Percentiles rank a stretch among this genome's conserved stretches.
Conservation (phyloP, 2,797 vertebrate genomes). For the Xiphophorus birchmanni region DNA sequence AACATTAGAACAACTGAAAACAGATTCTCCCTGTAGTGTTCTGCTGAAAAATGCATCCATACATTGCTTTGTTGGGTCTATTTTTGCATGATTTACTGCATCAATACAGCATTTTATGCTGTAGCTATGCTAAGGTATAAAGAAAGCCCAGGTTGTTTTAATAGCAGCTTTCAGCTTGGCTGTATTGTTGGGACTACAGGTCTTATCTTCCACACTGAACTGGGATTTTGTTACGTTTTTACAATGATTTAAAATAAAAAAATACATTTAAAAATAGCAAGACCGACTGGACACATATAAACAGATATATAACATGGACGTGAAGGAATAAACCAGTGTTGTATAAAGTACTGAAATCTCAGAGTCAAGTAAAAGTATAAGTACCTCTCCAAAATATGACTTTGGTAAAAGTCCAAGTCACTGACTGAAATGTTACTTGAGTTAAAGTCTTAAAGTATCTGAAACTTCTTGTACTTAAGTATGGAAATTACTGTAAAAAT, state of each 20-base stretch:
- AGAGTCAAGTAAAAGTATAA: too few relatives aligned
- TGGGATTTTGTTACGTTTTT: not conserved
- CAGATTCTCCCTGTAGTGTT: not conserved
- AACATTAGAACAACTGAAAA: not conserved
- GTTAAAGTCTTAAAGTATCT: too few relatives aligned
- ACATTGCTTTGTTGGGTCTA: not conserved
- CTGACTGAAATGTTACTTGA: too few relatives aligned
- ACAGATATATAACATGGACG: too few relatives aligned
- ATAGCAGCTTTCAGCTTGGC: not conserved
- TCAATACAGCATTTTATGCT: not conserved
- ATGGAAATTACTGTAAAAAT: too few relatives aligned
- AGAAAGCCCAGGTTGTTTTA: not conserved
- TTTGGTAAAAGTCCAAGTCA: too few relatives aligned
- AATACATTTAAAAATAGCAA: not conserved
- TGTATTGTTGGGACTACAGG: not conserved
- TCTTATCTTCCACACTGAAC: not conserved
- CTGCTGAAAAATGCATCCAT: not conserved
- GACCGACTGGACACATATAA: not conserved
- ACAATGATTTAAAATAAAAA: not conserved
- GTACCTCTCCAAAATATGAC: too few relatives aligned
- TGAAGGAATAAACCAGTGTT: not conserved
- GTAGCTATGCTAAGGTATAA: not conserved
- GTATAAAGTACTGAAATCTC: too few relatives aligned
- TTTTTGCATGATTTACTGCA: not conserved
- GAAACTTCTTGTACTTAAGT: too few relatives aligned